Evolutionary conservation across 2,113 vertebrate genomes (phyloP).

Genomic region (Apistogramma diplotaenia): DNA sequence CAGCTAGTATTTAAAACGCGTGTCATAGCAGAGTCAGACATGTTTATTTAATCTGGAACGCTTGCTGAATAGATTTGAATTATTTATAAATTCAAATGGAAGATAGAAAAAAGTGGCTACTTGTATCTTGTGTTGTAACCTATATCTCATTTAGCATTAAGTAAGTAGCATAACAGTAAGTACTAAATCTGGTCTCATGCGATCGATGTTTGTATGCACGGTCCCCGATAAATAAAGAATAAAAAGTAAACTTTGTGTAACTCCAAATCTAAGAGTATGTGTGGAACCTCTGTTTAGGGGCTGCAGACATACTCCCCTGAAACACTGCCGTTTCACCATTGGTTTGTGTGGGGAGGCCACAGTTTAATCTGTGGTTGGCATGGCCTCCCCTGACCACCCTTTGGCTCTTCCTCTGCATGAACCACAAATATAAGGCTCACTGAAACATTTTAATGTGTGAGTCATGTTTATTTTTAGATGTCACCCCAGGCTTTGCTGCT

Average conservation of each 20-base stretch:
- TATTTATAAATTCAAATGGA: background rate
- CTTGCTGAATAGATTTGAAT: background rate
- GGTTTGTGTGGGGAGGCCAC: background rate
- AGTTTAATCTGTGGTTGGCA: background rate
- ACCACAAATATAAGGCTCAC: background rate
- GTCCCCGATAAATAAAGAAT: background rate
- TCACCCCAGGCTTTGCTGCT: background rate
- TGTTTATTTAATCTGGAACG: background rate
- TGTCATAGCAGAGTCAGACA: background rate
- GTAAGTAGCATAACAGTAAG: too few species aligned
- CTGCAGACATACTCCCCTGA: background rate
- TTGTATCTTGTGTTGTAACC: background rate
- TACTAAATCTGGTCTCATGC: background rate
- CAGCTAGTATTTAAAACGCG: background rate
- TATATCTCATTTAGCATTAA: background rate
- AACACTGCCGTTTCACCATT: background rate
- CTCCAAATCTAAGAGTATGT: background rate
- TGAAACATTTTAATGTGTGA: background rate
- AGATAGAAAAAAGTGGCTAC: background rate
- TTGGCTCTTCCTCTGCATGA: background rate
- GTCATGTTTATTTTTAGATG: background rate
- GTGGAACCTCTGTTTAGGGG: background rate
- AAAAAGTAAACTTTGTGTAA: background rate
- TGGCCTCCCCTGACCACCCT: background rate
- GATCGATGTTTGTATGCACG: background rate